Evolutionary conservation across 2,888 invertebrate species (phyloP).

Genomic region (Galerucella nymphaeae): DNA sequence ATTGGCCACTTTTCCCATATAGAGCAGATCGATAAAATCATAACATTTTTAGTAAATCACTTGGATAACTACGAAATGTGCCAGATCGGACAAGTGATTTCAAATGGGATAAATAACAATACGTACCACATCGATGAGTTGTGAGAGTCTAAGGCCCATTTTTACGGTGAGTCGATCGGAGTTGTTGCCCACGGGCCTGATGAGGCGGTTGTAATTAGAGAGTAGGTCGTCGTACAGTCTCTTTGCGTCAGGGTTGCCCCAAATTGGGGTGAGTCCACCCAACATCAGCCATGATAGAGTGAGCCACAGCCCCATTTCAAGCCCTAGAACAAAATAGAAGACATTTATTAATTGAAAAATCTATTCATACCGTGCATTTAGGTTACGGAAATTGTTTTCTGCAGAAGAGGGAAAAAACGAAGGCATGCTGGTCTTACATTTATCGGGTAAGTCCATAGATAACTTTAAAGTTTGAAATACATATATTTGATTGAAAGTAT

Average conservation of each 20-base stretch:
- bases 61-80: no score
- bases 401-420: no score
- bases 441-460: not conserved
- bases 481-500: not conserved
- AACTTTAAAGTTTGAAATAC: not conserved
- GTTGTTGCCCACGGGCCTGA: slow-evolving; percentile 94
- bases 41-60: no score
- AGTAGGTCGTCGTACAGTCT: slow-evolving; percentile 82
- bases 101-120: not conserved
- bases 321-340: slow-evolving; percentile 37
- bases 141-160: slow-evolving; percentile 91
- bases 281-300: slow-evolving; percentile 78
- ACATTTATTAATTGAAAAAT: no score
- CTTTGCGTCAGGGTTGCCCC: slow-evolving; percentile 77
- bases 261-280: slow-evolving; percentile 60
- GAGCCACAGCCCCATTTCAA: slow-evolving; percentile 54
- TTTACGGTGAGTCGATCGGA: slow-evolving; percentile 94
- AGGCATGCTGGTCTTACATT: no score
- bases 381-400: no score
- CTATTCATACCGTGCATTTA: no score
- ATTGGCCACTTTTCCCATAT: no score
- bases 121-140: slow-evolving; percentile 94
- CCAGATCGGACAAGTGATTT: no score
- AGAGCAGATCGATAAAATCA: no score
- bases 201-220: slow-evolving; percentile 94